These are phyloP conservation scores for Crocuta crocuta DNA, from an alignment of 2,113 vertebrate genomes.

Conservation along the genomic window DNA sequence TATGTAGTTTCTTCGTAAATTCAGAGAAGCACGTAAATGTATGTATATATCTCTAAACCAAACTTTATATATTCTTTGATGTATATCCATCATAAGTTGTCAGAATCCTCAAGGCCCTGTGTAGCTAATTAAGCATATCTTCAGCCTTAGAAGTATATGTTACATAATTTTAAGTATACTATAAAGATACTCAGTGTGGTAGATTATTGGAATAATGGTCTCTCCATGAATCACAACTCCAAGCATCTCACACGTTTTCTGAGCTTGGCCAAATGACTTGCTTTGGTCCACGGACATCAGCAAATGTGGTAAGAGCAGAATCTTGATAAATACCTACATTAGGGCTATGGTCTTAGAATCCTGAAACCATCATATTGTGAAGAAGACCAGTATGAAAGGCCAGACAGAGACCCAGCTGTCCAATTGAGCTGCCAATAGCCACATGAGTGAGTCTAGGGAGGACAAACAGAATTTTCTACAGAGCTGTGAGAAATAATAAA, in stretches of 20 bases:
- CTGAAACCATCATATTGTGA: background rate
- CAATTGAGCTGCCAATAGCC: background rate
- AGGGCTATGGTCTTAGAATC: background rate
- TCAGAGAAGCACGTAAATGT: background rate
- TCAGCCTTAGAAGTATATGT: conserved; percentile 22
- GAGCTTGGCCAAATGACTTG: background rate
- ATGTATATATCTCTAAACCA: background rate
- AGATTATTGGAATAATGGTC: background rate
- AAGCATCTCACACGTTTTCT: background rate
- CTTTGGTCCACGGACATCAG: background rate
- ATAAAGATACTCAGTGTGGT: background rate
- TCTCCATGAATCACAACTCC: background rate
- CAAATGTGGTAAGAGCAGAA: background rate
- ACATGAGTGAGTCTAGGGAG: background rate
- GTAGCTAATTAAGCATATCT: background rate
- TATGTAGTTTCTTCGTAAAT: background rate
- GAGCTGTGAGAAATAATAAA: background rate
- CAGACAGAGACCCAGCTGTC: background rate
- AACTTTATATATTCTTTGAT: background rate
- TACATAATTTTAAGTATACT: background rate
- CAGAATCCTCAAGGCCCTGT: background rate
- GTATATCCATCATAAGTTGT: conserved; percentile 44
- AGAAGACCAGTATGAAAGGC: background rate
- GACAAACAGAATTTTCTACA: background rate
- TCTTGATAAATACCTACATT: background rate